Percentiles rank a stretch among this genome's conserved stretches.
Conservation (phyloP, 2,797 vertebrate genomes). For the Cyclopterus lumpus region DNA sequence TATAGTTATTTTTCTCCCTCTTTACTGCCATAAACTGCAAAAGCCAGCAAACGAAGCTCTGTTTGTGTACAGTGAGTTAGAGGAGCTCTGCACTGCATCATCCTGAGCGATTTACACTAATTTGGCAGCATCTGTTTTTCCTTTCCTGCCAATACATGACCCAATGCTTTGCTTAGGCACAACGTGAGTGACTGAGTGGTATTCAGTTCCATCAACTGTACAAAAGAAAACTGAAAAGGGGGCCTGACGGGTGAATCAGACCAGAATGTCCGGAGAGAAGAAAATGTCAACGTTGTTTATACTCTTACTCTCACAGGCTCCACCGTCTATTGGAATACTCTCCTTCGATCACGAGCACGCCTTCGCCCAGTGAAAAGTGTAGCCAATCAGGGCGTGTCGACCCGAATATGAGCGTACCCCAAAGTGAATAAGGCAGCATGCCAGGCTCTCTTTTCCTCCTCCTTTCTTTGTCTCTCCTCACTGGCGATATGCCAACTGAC, state of each 20-base stretch:
- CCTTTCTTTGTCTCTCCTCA: too few relatives aligned
- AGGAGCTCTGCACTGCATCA: slow-evolving; percentile 1
- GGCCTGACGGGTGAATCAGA: neutral
- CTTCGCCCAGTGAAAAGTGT: too few relatives aligned
- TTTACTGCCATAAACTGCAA: neutral
- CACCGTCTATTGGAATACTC: too few relatives aligned
- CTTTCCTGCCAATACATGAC: slow-evolving; percentile 1
- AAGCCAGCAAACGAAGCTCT: neutral
- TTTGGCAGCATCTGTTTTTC: slow-evolving; percentile 15
- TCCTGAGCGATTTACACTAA: neutral
- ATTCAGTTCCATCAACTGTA: slow-evolving; percentile 4
- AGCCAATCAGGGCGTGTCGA: too few relatives aligned
- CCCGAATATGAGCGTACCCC: too few relatives aligned
- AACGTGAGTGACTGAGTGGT: neutral
- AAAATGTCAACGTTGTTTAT: neutral
- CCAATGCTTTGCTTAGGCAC: neutral
- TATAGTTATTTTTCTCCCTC: too few relatives aligned
- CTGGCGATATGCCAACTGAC: too few relatives aligned
- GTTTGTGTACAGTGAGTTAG: neutral
- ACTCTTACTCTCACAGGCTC: neutral
- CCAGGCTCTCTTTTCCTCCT: too few relatives aligned
- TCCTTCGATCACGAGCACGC: too few relatives aligned
- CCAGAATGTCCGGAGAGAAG: neutral
- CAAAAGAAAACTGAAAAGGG: neutral
- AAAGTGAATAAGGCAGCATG: too few relatives aligned